These are phyloP conservation scores for Charanyca ferruginea DNA, from an alignment of 2,888 invertebrate species.

Conservation along the genomic window DNA sequence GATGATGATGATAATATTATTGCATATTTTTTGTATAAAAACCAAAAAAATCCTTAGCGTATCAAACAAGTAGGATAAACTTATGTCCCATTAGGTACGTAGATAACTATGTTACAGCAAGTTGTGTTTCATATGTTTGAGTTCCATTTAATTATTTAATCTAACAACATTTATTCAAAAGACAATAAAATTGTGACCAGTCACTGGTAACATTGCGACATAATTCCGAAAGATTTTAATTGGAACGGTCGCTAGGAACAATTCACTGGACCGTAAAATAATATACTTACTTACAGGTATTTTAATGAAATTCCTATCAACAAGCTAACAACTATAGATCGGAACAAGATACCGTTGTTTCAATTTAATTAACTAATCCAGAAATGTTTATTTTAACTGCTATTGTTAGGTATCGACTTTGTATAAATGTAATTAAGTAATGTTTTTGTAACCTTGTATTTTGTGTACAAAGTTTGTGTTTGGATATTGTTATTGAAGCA, in stretches of 20 bases:
- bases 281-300: constrained; percentile 10
- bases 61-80: no score
- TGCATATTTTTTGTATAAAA: no score
- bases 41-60: no score
- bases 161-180: not conserved
- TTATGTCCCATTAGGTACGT: no score
- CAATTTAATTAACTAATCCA: constrained; percentile 24
- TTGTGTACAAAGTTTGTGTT: no score
- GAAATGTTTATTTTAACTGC: constrained; percentile 1
- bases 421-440: not conserved
- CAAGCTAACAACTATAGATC: constrained; percentile 7
- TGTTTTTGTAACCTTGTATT: not conserved
- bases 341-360: constrained; percentile 26
- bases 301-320: constrained; percentile 51
- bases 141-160: not conserved
- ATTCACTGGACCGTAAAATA: constrained; percentile 34
- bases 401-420: no score
- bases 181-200: not conserved
- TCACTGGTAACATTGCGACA: not conserved
- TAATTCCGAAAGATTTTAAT: constrained; percentile 34
- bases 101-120: no score
- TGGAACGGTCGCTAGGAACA: constrained; percentile 6
- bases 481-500: no score
- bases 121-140: not conserved
- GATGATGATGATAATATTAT: no score